Conservation (phyloP, 2,888 invertebrate species). For the Eilema caniola region DNA sequence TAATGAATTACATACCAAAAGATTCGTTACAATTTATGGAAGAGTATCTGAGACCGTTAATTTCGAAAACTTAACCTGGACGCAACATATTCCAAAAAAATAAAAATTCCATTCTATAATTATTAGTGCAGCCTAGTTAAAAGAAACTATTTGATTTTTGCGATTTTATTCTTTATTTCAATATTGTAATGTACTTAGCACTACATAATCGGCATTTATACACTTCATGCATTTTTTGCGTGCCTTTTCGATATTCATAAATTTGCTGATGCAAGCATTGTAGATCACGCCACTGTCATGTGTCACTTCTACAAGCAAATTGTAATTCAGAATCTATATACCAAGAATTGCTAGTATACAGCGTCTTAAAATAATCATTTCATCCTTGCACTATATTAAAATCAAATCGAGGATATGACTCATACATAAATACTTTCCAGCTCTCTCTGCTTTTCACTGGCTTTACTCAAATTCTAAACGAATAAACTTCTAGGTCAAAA, state of each 20-base stretch:
- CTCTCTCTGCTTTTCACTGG: slow-evolving; percentile 25
- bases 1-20: slow-evolving; percentile 54
- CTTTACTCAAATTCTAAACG: slow-evolving; percentile 26
- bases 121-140: slow-evolving; percentile 73
- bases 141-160: slow-evolving; percentile 63
- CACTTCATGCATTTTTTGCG: slow-evolving; percentile 36
- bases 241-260: slow-evolving; percentile 35
- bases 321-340: slow-evolving; percentile 33
- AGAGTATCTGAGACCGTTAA: no score
- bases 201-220: slow-evolving; percentile 24
- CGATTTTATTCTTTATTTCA: slow-evolving; percentile 54
- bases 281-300: slow-evolving; percentile 21
- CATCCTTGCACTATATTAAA: background rate
- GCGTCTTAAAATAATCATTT: background rate
- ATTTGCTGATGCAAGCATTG: slow-evolving; percentile 30
- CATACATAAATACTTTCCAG: background rate
- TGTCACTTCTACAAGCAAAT: slow-evolving; percentile 25
- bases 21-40: slow-evolving; percentile 67
- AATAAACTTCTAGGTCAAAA: slow-evolving; percentile 10
- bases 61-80: no score
- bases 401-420: background rate
- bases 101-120: no score
- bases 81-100: no score
- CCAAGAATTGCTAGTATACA: slow-evolving; percentile 23
- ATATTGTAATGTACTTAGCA: slow-evolving; percentile 42